Evolutionary conservation across 2,888 invertebrate genomes (phyloP), one percentile per base, ranked within the genome.

Genomic region (Dorcus parallelipipedus): DNA sequence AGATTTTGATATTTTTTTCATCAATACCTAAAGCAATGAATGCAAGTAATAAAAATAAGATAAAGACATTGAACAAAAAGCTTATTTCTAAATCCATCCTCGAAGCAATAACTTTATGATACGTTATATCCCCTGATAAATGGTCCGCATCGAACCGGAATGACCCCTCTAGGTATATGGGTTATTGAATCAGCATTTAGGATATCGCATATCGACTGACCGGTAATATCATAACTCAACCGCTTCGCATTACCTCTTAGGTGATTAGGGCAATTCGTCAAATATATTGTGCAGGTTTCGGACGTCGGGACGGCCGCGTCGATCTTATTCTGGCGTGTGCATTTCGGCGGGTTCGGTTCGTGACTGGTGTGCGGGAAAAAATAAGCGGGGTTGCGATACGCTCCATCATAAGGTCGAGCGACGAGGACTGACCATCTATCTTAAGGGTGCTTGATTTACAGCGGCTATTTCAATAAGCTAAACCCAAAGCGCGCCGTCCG

Each of bases 201-300:
- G 54, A 55, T 55, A 59, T 59, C 52, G 55, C 52, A 58, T 73
- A 75, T 71, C 71, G 69, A 65, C 74, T 69, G 73, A 70, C 71
- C 74, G 54, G 45, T 73, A 72, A 76, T 77, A 75, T 77, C 77
- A 78, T 78, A 78, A 78, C 75, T 78, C 77, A 77, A 68, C 67
- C 71, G 74, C 72, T 71, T 72, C 75, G 72, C 72, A 75, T 76
- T 75, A 75, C 76, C 78, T 78, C 75, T 78, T 78, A 78, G 76
- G 76, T 77, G 77, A 78, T 78, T 78, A 76, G 75, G 75, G 73
- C 71, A 66, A 77, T 78, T 70, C 72, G 72, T 77, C 74, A 76
- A 72, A 69, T 72, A 74, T 75, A 76, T 75, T 69, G 73, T 71
- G 68, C 65, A 64, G 64, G 64, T 58, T 62, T 66, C 67, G 68